phyloP scores from a whole-genome alignment of 1,140 invertebrate species.

The Drosophila pruinosa region DNA sequence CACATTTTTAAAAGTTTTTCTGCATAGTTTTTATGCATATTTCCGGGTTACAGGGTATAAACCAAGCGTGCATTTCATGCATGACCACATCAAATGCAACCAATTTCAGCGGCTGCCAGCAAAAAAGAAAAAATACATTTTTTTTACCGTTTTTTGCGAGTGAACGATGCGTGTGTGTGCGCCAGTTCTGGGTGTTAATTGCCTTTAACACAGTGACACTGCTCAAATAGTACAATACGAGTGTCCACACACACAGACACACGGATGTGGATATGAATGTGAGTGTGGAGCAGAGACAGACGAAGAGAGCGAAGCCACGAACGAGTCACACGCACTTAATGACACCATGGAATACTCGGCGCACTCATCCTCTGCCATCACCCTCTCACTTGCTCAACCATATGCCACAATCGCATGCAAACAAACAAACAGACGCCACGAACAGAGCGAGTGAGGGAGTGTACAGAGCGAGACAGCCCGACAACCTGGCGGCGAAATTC shows the following conservation, averaged over 20 bases:
- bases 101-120: conserved; percentile 53
- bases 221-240: conserved; percentile 42
- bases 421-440: conserved; percentile 24
- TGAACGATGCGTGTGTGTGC: background rate
- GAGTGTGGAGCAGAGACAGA: background rate
- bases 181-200: conserved; percentile 57
- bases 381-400: conserved; percentile 29
- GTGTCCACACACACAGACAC: conserved; percentile 30
- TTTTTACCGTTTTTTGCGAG: conserved; percentile 6
- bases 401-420: conserved; percentile 59
- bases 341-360: conserved; percentile 50
- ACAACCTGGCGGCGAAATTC: conserved; percentile 17
- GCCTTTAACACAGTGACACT: conserved; percentile 73
- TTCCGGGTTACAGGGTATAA: conserved; percentile 4
- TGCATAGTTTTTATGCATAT: background rate
- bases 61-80: conserved; percentile 47
- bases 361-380: background rate
- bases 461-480: conserved; percentile 6
- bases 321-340: conserved; percentile 70
- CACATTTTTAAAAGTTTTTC: background rate
- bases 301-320: too few relatives aligned
- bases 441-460: background rate
- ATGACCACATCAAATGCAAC: conserved; percentile 55
- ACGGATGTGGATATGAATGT: background rate
- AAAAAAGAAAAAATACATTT: conserved; percentile 40